Evolutionary conservation across 2,888 invertebrate species (phyloP), one percentile per base, ranked within the genome.

Genomic region (Cryptophagus acutangulus): DNA sequence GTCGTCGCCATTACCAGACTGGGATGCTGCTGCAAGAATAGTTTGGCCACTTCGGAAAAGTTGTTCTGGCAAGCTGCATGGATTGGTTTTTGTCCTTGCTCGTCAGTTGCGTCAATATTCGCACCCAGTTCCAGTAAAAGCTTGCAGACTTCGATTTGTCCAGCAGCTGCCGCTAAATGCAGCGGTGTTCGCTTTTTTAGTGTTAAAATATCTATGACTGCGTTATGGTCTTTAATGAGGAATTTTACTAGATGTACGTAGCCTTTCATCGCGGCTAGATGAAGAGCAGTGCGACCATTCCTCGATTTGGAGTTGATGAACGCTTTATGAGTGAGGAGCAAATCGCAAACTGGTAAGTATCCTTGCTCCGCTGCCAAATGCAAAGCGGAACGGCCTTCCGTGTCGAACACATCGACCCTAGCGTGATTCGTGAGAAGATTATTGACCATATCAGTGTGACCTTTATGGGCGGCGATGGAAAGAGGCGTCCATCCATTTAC

Each of bases 261-360:
- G 4, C 97, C 97, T 64, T 94, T 93, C 84, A 92, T 87, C 1
- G 96, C 93, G 1, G 97, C 96, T 65, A 96, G 75, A 74, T 99
- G 99, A 10, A 99, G 75, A 0, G 97, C 96, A 3, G 99, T 97
- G 56, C 97, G 78, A 3, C 99, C 97, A 47, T 93, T 90, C 62
- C 97, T 82, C 1, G 96, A 95, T 71, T 97, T 96, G 10, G 95
- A 95, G 71, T 99, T 99, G 49, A 99, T 97, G 70, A 97, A 99
- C 1, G 99, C 97, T 71, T 97, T 97, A 71, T 94, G 87, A 35
- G 89, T 85, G 26, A 99, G 74, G 36, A 99, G 73, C 1, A 79
- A 91, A 74, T 90, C 89, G 69, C 90, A 90, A 1, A 90, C 89
- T 74, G 86, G 81, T 55, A 94, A 74, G 64, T 84, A 95, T 2